phyloP scores from a whole-genome alignment of 2,888 invertebrate species.

The Actias luna region DNA sequence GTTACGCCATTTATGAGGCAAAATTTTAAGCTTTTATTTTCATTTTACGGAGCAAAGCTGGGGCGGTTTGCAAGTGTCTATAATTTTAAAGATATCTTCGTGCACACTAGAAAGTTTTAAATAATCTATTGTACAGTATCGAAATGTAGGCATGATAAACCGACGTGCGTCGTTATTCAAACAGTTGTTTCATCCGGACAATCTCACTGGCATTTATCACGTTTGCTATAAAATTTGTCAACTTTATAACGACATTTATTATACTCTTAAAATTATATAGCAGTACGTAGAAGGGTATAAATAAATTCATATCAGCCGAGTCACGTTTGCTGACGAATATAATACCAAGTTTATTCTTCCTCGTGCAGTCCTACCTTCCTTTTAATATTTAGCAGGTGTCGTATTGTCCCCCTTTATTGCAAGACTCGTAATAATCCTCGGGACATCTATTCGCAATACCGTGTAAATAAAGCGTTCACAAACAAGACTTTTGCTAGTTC shows the following conservation, averaged over 20 bases:
- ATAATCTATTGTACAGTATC: neutral
- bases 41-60: no score
- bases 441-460: constrained; percentile 35
- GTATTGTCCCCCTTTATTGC: constrained; percentile 67
- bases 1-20: no score
- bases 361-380: constrained; percentile 44
- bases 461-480: constrained; percentile 57
- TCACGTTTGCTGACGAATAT: constrained; percentile 56
- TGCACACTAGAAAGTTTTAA: neutral
- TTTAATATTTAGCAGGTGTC: constrained; percentile 77
- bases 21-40: no score
- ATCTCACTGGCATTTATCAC: constrained; percentile 5
- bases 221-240: constrained; percentile 9
- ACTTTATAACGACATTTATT: constrained; percentile 16
- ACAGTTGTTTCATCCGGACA: constrained; percentile 10
- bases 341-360: constrained; percentile 60
- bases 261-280: constrained; percentile 15
- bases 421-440: constrained; percentile 67
- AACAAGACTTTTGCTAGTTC: constrained; percentile 51
- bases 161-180: neutral
- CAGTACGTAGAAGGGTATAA: constrained; percentile 16
- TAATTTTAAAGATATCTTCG: no score
- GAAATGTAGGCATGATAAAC: neutral
- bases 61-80: no score
- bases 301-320: constrained; percentile 47